phyloP scores from a whole-genome alignment of 2,797 vertebrate species.

The Lophius americanus region DNA sequence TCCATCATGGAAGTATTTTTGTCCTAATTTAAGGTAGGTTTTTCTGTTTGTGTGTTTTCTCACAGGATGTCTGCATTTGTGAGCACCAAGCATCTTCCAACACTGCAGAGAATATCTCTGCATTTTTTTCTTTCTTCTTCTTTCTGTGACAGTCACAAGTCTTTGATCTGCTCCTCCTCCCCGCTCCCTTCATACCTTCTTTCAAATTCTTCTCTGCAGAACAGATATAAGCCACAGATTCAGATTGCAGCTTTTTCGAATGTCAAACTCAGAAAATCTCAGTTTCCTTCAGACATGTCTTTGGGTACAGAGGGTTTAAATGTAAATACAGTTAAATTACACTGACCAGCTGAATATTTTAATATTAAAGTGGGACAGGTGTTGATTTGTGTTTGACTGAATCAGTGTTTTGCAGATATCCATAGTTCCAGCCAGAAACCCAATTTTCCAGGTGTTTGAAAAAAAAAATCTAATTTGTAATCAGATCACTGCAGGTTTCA shows the following conservation, averaged over 20 bases:
- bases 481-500: background rate
- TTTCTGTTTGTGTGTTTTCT: conserved; percentile 37
- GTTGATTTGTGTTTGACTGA: conserved; percentile 10
- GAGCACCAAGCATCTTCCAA: conserved; percentile 57
- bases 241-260: conserved; percentile 31
- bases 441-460: background rate
- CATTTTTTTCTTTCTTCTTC: conserved; percentile 59
- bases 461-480: background rate
- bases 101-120: conserved; percentile 69
- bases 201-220: conserved; percentile 59
- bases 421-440: background rate
- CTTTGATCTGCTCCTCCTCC: conserved; percentile 75
- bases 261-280: conserved; percentile 23
- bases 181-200: conserved; percentile 59
- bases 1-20: conserved; percentile 53
- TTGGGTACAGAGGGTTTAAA: background rate
- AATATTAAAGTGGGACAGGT: background rate
- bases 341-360: background rate
- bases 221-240: conserved; percentile 23
- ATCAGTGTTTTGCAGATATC: background rate
- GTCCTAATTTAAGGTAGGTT: conserved; percentile 71
- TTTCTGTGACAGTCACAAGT: conserved; percentile 75
- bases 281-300: background rate
- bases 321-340: conserved; percentile 1
- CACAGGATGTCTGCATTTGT: conserved; percentile 59